Evolutionary conservation across 2,113 vertebrate species (phyloP).

Genomic region (Panurus biarmicus): DNA sequence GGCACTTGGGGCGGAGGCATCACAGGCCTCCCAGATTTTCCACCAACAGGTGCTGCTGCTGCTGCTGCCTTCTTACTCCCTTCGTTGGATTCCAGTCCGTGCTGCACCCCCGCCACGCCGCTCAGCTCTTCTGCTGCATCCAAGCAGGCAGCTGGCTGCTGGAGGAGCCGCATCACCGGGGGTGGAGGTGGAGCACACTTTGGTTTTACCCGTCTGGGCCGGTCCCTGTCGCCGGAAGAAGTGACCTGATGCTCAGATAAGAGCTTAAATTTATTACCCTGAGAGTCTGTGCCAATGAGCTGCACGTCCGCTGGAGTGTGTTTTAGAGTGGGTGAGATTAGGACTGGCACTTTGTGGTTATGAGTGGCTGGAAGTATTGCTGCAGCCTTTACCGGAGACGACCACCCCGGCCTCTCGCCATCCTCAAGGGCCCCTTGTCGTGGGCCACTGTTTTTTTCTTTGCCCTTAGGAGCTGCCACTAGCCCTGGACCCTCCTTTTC

Average conservation of each 20-base stretch:
- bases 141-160: constrained; percentile 74
- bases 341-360: constrained; percentile 98
- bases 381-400: constrained; percentile 82
- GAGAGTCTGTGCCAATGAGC: constrained; percentile 95
- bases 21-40: constrained; percentile 76
- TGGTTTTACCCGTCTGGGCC: constrained; percentile 92
- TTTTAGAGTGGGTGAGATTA: constrained; percentile 95
- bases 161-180: constrained; percentile 83
- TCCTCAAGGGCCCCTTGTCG: constrained; percentile 69
- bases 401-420: constrained; percentile 81
- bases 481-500: constrained; percentile 68
- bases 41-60: constrained; percentile 61
- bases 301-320: constrained; percentile 88
- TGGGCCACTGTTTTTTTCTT: constrained; percentile 72
- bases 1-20: constrained; percentile 94
- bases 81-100: constrained; percentile 71
- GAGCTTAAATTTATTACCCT: constrained; percentile 98
- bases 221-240: constrained; percentile 82
- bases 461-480: constrained; percentile 63
- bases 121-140: constrained; percentile 68
- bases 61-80: constrained; percentile 75
- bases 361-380: constrained; percentile 75
- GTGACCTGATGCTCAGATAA: constrained; percentile 87
- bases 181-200: constrained; percentile 93
- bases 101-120: background rate